Conservation (phyloP, 1,140 invertebrate genomes). For the Chironomus tepperi region DNA sequence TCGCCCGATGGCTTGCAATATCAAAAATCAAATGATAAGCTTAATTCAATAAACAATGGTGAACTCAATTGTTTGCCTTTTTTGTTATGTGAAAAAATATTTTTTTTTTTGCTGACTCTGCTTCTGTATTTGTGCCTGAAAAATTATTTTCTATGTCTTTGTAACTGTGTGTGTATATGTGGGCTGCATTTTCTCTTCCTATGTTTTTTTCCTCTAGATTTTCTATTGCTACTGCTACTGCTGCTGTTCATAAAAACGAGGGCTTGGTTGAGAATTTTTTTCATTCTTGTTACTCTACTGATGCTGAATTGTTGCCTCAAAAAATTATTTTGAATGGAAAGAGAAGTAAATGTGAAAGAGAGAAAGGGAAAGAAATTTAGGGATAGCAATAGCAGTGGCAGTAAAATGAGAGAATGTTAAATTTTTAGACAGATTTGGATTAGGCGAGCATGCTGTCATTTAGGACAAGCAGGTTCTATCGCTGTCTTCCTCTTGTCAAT, state of each 20-base stretch:
- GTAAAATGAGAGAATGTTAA: neutral
- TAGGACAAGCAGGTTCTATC: neutral
- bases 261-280: neutral
- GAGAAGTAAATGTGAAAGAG: neutral
- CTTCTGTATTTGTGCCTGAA: neutral
- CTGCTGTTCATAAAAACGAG: neutral
- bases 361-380: neutral
- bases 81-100: neutral
- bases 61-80: conserved; percentile 12
- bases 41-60: conserved; percentile 54
- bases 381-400: neutral
- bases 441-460: no score
- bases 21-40: conserved; percentile 62
- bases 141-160: neutral
- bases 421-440: neutral
- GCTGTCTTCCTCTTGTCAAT: neutral
- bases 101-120: neutral
- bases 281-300: no score
- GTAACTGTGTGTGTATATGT: neutral
- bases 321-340: no score
- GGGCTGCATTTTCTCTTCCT: no score
- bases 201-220: no score
- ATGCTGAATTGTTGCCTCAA: no score
- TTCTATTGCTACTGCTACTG: neutral
- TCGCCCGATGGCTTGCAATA: conserved; percentile 33